Evolutionary conservation across 2,888 invertebrate genomes (phyloP).

Genomic region (Petrophora chlorosata): DNA sequence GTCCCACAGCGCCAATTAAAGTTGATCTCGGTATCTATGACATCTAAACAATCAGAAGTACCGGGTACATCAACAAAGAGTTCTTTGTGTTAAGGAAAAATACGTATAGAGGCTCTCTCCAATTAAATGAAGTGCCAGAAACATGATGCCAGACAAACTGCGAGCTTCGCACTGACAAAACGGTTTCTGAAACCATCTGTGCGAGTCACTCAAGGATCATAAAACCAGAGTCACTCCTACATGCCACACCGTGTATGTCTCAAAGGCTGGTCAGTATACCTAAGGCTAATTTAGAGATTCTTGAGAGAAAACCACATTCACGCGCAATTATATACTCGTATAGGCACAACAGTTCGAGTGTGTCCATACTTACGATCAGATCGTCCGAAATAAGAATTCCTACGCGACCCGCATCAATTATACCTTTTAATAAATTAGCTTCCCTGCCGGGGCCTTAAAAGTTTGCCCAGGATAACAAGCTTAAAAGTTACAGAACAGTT

Average conservation of each 20-base stretch:
- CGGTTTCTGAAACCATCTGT: constrained; percentile 47
- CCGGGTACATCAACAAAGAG: constrained; percentile 42
- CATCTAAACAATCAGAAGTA: constrained; percentile 29
- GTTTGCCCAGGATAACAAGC: no score
- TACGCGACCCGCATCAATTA: no score
- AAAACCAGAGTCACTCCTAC: constrained; percentile 15
- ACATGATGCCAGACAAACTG: constrained; percentile 46
- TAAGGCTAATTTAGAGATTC: no score
- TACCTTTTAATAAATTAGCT: no score
- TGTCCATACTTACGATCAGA: no score
- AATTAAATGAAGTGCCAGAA: constrained; percentile 64
- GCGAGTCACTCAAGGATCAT: constrained; percentile 38
- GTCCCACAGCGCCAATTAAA: constrained; percentile 26
- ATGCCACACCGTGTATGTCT: not conserved
- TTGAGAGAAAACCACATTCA: no score
- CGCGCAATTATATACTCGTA: no score
- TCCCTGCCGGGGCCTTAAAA: no score
- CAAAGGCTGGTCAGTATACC: no score
- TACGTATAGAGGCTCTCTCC: constrained; percentile 53
- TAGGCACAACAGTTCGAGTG: no score
- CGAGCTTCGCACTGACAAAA: constrained; percentile 41
- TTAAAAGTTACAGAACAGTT: no score
- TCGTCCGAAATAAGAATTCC: no score
- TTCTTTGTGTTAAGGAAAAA: constrained; percentile 49
- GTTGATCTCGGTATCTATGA: constrained; percentile 29